A percentile compares a stretch with the other conserved stretches of the same genome.
Conservation (phyloP, 2,113 vertebrate genomes). For the Lepus europaeus region DNA sequence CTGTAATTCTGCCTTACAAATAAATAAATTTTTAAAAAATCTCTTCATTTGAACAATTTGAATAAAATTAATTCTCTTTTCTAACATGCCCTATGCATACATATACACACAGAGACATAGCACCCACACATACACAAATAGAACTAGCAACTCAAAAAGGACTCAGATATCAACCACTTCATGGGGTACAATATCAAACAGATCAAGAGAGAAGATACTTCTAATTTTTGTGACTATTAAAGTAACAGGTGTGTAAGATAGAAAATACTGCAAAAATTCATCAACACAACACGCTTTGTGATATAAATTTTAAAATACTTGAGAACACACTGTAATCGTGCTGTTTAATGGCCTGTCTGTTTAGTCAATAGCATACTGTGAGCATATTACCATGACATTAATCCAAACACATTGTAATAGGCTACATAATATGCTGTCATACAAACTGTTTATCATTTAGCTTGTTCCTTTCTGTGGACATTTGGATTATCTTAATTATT, state of each 20-base stretch:
- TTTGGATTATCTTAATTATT: neutral
- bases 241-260: neutral
- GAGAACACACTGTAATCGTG: constrained; percentile 2
- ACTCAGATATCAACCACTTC: neutral
- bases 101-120: neutral
- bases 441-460: constrained; percentile 7
- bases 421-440: neutral
- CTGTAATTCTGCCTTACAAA: no score
- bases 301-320: constrained; percentile 52
- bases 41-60: neutral
- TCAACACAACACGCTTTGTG: neutral
- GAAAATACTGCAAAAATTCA: constrained; percentile 9
- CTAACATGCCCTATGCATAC: neutral
- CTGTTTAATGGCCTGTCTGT: neutral
- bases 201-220: neutral
- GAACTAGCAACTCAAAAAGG: constrained; percentile 3
- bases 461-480: neutral
- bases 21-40: neutral
- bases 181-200: neutral
- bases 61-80: neutral
- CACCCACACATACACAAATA: neutral
- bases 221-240: neutral
- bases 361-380: neutral
- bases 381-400: neutral
- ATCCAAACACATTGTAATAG: neutral